Percentiles rank a stretch among this genome's conserved stretches.
phyloP scores from a whole-genome alignment of 1,140 invertebrate species.

The Agrypnia vestita region DNA sequence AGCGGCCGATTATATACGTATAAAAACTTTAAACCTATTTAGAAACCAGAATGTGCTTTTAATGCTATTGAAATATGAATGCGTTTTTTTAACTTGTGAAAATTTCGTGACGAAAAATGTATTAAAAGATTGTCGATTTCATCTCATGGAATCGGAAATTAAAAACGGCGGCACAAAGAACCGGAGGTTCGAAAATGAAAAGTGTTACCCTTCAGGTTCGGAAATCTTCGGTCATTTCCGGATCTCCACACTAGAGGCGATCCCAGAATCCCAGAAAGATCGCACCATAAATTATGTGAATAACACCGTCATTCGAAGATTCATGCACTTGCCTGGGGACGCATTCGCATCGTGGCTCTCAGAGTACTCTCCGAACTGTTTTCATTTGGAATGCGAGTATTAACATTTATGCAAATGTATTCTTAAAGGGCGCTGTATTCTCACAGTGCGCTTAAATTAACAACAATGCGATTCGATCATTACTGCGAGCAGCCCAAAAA shows the following conservation, averaged over 20 bases:
- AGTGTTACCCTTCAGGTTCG: conserved; percentile 11
- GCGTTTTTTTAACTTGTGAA: no score
- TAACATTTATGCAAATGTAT: conserved; percentile 40
- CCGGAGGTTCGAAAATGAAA: conserved; percentile 2
- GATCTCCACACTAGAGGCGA: conserved; percentile 21
- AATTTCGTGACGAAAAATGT: neutral
- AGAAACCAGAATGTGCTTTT: no score
- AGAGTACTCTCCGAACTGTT: neutral
- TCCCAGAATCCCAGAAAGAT: neutral
- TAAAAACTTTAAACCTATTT: no score
- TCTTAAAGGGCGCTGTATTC: conserved; percentile 27
- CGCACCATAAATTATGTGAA: conserved; percentile 27
- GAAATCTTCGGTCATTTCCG: conserved; percentile 27
- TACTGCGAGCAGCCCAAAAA: neutral
- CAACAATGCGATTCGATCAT: neutral
- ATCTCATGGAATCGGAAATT: conserved; percentile 21
- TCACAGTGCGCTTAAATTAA: conserved; percentile 3
- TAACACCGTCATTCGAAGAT: conserved; percentile 13
- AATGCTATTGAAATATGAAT: no score
- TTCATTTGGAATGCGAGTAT: conserved; percentile 18
- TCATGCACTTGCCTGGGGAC: neutral
- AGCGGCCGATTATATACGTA: no score
- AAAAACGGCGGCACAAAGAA: conserved; percentile 13
- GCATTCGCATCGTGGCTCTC: neutral
- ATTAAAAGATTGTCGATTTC: conserved; percentile 1